Evolutionary conservation across 2,797 vertebrate genomes (phyloP), one percentile per base, ranked within the genome.

Genomic region (Cuculus canorus): DNA sequence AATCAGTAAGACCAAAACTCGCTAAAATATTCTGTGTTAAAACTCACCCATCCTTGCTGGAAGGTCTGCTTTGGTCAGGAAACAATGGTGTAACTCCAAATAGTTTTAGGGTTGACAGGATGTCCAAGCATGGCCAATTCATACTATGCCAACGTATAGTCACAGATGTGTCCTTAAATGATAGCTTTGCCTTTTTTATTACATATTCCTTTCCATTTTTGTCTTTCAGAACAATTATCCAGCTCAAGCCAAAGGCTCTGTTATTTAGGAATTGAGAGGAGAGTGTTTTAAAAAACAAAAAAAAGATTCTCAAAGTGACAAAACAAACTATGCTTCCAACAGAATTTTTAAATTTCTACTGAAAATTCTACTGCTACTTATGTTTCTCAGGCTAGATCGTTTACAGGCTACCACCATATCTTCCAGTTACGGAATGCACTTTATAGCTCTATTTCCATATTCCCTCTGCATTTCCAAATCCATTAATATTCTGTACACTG

Each of bases 151-250:
- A 99, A 92, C 92, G 85, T 32, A 99, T 12, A 15, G 97, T 98
- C 92, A 98, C 85, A 53, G 98, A 98, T 2, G 98, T 98, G 33
- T 98, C 97, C 4, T 97, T 98, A 96, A 98, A 98, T n/a, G 86
- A 98, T 41, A 98, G 86, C 5, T 92, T 94, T 80, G 92, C 96
- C 52, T 98, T 98, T 87, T 98, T 96, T 68, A 98, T 87, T 66
- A 97, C 68, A 39, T 90, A 79, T 88, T 98, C 97, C 45, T 77
- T 97, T 47, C 98, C 98, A 53, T 83, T 97, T 70, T 76, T 97
- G 69, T 98, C 98, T 60, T 91, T 98, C 69, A 99, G 83, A 19
- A 98, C 97, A 95, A 99, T 97, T 92, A 98, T 96, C 99, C 99
- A 99, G 33, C 68, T 93, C 82, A 98, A 95, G 35, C 95, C 97